Evolutionary conservation across 2,113 vertebrate species (phyloP).

Genomic region (Carollia perspicillata): DNA sequence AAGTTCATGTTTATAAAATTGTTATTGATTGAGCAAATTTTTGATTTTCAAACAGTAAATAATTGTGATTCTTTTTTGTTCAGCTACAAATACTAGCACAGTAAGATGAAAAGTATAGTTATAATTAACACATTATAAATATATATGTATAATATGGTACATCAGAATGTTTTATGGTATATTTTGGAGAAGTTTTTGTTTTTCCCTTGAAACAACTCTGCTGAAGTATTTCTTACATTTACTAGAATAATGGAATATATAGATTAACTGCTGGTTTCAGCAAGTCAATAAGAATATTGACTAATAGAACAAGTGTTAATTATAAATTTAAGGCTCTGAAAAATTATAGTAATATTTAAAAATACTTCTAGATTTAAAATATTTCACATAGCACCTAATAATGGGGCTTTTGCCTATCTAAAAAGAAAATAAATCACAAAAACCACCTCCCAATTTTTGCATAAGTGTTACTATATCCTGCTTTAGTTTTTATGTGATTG

Average conservation of each 20-base stretch:
- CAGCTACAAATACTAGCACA: constrained; percentile 10
- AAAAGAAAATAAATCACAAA: not conserved
- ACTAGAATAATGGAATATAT: constrained; percentile 5
- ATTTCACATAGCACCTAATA: not conserved
- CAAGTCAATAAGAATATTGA: not conserved
- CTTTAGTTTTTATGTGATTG: not conserved
- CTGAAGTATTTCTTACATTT: constrained; percentile 28
- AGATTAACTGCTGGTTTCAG: not conserved
- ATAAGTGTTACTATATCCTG: not conserved
- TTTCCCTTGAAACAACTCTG: not conserved
- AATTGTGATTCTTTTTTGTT: constrained; percentile 23
- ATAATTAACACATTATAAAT: not conserved
- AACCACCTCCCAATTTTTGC: constrained; percentile 18
- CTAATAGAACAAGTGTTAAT: not conserved
- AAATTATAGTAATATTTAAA: not conserved
- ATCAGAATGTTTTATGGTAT: not conserved
- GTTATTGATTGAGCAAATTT: constrained; percentile 47
- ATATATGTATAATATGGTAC: not conserved
- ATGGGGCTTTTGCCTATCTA: not conserved
- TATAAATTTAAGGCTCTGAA: not conserved
- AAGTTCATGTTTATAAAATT: constrained; percentile 59
- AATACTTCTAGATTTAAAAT: constrained; percentile 5
- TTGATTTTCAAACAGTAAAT: constrained; percentile 38
- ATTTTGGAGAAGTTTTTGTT: constrained; percentile 26
- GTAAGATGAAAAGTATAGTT: constrained; percentile 7